Conservation (phyloP, 1,140 invertebrate genomes). For the Oryctes rhinoceros region DNA sequence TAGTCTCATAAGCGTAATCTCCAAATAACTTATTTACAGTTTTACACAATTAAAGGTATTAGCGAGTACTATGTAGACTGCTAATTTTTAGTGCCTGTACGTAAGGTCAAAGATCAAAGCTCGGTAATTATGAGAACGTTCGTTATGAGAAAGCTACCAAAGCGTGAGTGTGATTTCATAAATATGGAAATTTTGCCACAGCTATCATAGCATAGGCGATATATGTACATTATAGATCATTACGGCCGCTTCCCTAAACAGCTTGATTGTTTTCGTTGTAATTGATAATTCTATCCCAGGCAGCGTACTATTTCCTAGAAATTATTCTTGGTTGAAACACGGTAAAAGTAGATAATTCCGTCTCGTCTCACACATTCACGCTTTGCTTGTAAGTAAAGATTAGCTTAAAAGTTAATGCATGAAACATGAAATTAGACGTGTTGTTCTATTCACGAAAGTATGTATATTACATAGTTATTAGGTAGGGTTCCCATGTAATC, state of each 20-base stretch:
- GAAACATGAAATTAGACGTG: too few species aligned
- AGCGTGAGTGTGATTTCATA: conserved; percentile 29
- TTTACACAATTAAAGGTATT: not conserved
- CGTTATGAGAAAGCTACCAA: conserved; percentile 30
- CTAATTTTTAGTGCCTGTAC: not conserved
- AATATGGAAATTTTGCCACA: conserved; percentile 22
- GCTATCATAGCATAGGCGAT: not conserved
- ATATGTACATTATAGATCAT: conserved; percentile 20
- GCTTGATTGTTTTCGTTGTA: conserved; percentile 21
- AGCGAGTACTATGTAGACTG: not conserved
- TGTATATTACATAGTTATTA: too few species aligned
- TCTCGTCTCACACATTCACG: not conserved
- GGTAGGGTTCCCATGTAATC: too few species aligned
- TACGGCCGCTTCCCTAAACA: not conserved
- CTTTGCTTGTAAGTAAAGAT: not conserved
- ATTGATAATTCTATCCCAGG: conserved; percentile 22
- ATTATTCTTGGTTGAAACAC: not conserved
- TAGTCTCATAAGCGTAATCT: not conserved
- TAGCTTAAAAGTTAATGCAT: too few species aligned
- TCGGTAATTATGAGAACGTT: conserved; percentile 14
- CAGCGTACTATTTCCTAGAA: not conserved
- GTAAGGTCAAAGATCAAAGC: conserved; percentile 18
- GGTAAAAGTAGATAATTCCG: too few species aligned
- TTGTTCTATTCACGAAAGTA: too few species aligned
- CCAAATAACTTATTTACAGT: not conserved